Conservation (phyloP, 2,797 vertebrate genomes). For the Manis pentadactyla region DNA sequence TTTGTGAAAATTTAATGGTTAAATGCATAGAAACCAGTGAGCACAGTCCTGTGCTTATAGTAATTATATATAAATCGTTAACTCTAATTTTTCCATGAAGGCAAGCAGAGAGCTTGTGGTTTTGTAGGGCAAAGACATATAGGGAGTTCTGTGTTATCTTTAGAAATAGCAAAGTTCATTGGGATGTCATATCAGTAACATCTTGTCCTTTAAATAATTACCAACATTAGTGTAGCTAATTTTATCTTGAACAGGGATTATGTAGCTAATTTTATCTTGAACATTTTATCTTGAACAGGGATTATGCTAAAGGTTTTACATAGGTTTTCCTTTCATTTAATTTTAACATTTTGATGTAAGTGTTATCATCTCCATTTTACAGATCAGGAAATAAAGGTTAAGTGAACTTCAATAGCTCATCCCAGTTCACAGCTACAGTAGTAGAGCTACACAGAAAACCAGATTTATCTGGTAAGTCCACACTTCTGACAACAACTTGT, state of each 20-base stretch:
- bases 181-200: background rate
- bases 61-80: background rate
- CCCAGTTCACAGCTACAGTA: background rate
- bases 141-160: background rate
- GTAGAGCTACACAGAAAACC: background rate
- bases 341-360: background rate
- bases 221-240: background rate
- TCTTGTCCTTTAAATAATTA: background rate
- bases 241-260: background rate
- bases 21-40: background rate
- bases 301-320: background rate
- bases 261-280: background rate
- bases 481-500: background rate
- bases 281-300: background rate
- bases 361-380: background rate
- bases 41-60: background rate
- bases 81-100: background rate
- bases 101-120: background rate
- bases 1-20: background rate
- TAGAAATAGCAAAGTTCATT: background rate
- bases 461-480: background rate
- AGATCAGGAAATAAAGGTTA: background rate
- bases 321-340: background rate
- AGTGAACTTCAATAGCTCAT: background rate
- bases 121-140: background rate